A percentile compares a stretch with the other conserved stretches of the same genome.
phyloP scores from a whole-genome alignment of 2,113 vertebrate genomes.

The Coturnix japonica region DNA sequence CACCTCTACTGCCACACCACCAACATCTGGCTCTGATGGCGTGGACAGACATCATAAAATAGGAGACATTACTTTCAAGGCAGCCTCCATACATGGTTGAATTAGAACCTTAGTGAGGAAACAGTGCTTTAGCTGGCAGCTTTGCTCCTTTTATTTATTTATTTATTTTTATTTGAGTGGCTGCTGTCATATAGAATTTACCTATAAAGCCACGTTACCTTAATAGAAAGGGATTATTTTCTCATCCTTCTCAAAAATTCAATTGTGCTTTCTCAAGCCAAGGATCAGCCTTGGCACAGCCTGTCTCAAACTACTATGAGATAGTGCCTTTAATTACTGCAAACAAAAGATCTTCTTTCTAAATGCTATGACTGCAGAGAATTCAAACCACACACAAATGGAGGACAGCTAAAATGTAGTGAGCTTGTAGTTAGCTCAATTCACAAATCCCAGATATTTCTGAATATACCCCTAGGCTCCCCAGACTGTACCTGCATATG shows the following conservation, averaged over 20 bases:
- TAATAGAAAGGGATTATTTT: neutral
- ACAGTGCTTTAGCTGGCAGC: neutral
- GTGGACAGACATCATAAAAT: neutral
- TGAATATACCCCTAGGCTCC: neutral
- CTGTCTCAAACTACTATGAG: neutral
- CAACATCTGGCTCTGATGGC: neutral
- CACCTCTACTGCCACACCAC: neutral
- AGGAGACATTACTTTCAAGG: neutral
- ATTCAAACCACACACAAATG: neutral
- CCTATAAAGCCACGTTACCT: neutral
- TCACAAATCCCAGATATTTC: neutral
- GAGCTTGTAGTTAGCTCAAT: fast-evolving
- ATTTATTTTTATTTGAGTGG: neutral
- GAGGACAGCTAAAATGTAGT: neutral
- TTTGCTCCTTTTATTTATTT: neutral
- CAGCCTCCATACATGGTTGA: neutral
- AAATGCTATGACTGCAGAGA: neutral
- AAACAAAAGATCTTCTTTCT: neutral
- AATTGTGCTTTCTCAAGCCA: neutral
- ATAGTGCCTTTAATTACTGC: neutral
- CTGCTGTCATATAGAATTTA: neutral
- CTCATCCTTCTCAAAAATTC: neutral
- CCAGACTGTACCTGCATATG: fast-evolving
- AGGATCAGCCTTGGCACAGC: neutral
- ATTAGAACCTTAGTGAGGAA: neutral